Evolutionary conservation across 1,140 invertebrate genomes (phyloP), one percentile per base, ranked within the genome.

Genomic region (Brachionus asplanchnoidis): DNA sequence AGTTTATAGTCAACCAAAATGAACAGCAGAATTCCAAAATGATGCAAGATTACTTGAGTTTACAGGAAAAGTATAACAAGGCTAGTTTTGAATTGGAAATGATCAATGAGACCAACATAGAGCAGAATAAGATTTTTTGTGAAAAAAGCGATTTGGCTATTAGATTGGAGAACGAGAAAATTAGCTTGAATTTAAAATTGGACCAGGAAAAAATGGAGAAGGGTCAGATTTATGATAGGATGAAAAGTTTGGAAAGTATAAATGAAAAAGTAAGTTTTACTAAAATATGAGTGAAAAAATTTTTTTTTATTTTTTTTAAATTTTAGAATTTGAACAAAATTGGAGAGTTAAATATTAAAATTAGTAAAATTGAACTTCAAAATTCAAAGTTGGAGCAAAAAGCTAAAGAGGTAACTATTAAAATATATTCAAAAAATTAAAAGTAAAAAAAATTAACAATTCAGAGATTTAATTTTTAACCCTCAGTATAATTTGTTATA

Each of bases 31-130:
- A 65, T 44, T 44, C 32, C 11, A 82, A 82, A 82, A 40, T 82
- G 50, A 46, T 65, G 79, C 79, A 82, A 9, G 79, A 82, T 65
- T 82, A 36, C 40, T 28, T 82, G 11, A 46, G 36, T 32, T 44
- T 82, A 44, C 79, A 82, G 26, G 79, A 82, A 65, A 82, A 82
- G 36, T 82, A 82, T 36, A n/a, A 53, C 8, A 82, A 65, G 17
- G 53, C 26, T 46, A 65, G 36, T 44, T 82, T 82, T 36, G 79
- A 82, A 20, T 20, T 82, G 17, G 42, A 44, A 17, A 60, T 28
- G 60, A 14, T 42, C 6, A 82, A 44, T 36, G n/a, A 36, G 40
- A 6, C 20, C 9, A 23, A n/a, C 4, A 20, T 11, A 11, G 65
- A 82, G 23, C 36, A 44, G 26, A 65, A 32, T 20, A 65, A 82